A percentile compares a stretch with the other conserved stretches of the same genome.
These are phyloP conservation scores for Drosophila nasuta DNA, from an alignment of 1,140 invertebrate genomes.

Conservation along the genomic window DNA sequence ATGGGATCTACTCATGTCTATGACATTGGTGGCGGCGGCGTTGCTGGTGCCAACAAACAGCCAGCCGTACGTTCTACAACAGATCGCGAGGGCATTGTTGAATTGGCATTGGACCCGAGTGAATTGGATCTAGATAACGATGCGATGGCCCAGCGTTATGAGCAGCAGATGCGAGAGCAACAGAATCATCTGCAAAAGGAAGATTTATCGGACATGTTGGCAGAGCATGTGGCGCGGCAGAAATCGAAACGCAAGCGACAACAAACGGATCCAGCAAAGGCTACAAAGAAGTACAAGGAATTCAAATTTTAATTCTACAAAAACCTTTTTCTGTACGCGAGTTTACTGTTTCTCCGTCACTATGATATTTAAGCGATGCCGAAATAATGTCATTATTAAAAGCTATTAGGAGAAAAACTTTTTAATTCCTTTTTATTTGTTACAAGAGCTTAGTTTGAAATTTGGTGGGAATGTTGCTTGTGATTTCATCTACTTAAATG, in stretches of 20 bases:
- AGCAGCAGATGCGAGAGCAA: slow-evolving; percentile 97
- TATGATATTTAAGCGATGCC: slow-evolving; percentile 17
- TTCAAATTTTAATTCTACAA: slow-evolving; percentile 93
- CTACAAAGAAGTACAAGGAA: slow-evolving; percentile 98
- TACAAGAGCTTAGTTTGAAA: background rate
- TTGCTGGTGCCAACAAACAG: slow-evolving; percentile 83
- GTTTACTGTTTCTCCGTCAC: slow-evolving; percentile 14
- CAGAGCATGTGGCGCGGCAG: slow-evolving; percentile 98
- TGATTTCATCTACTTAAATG: background rate
- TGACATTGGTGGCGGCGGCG: slow-evolving; percentile 88
- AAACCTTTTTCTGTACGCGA: slow-evolving; percentile 38
- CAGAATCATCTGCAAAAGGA: slow-evolving; percentile 95
- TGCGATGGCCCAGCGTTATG: slow-evolving; percentile 98
- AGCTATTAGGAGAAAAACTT: slow-evolving; percentile 38
- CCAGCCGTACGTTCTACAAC: slow-evolving; percentile 71
- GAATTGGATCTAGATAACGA: slow-evolving; percentile 98
- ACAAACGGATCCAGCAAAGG: slow-evolving; percentile 94
- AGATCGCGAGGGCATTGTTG: slow-evolving; percentile 91
- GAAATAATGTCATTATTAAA: slow-evolving; percentile 67
- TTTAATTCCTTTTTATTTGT: slow-evolving; percentile 13
- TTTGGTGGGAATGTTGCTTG: background rate
- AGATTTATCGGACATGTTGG: slow-evolving; percentile 99
- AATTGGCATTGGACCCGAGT: slow-evolving; percentile 98
- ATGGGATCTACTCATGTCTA: slow-evolving; percentile 99
- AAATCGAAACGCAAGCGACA: slow-evolving; percentile 97